Evolutionary conservation across 2,888 invertebrate species (phyloP).

Genomic region (Carpatolechia fugitivella): DNA sequence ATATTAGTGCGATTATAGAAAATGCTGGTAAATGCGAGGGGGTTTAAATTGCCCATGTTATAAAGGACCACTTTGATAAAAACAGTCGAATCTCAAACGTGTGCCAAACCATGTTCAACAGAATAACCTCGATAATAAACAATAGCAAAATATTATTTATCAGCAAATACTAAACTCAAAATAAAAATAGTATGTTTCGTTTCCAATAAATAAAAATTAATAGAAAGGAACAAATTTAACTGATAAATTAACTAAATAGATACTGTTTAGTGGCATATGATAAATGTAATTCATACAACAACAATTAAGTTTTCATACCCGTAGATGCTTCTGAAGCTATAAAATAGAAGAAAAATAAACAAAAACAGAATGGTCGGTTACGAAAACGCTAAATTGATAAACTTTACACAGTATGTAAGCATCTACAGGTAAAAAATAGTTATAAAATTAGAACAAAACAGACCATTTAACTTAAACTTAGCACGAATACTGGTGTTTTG

Average conservation of each 20-base stretch:
- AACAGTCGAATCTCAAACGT: neutral
- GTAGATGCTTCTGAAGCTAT: no score
- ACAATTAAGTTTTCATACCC: neutral
- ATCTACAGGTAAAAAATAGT: neutral
- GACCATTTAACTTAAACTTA: neutral
- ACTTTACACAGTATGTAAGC: no score
- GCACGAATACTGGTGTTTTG: conserved; percentile 4
- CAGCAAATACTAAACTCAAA: no score
- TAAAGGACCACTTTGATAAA: neutral
- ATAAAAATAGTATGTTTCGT: no score
- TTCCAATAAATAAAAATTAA: no score
- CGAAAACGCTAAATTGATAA: no score
- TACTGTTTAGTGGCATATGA: conserved; percentile 4
- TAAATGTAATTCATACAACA: conserved; percentile 2
- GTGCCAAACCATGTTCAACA: no score
- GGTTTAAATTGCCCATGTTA: neutral
- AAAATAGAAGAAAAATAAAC: no score
- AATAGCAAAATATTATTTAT: no score
- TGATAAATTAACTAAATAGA: conserved; percentile 1
- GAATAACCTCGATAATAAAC: no score
- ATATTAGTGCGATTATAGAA: neutral
- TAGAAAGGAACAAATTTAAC: no score
- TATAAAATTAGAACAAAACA: neutral
- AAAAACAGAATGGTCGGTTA: no score
- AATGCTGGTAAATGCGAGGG: conserved; percentile 18